These are phyloP conservation scores for Eciton burchellii DNA, from an alignment of 1,140 invertebrate genomes.

Conservation along the genomic window DNA sequence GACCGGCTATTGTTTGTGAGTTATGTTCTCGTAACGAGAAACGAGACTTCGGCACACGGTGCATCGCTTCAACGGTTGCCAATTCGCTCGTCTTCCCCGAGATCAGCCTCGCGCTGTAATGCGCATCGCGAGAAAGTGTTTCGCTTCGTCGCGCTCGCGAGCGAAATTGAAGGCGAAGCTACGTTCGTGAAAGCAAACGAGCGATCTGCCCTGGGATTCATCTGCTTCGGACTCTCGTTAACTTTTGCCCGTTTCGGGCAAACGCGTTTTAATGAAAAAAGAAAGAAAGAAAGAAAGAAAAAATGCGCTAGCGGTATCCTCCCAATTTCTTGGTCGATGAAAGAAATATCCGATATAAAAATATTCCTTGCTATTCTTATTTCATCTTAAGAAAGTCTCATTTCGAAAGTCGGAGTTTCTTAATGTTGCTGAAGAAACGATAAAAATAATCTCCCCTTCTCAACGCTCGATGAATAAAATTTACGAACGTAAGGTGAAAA, in stretches of 20 bases:
- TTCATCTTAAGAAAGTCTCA: no score
- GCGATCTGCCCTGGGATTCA: neutral
- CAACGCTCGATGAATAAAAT: no score
- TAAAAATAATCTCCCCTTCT: no score
- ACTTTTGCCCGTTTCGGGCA: neutral
- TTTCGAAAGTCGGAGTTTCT: no score
- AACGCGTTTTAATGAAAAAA: neutral
- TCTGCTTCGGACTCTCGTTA: neutral
- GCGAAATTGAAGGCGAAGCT: constrained; percentile 13
- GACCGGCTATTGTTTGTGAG: constrained; percentile 70
- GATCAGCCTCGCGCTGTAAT: constrained; percentile 16
- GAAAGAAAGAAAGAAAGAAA: neutral
- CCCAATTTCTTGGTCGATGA: neutral
- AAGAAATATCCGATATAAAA: neutral
- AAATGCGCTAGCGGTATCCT: neutral
- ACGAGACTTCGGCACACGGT: constrained; percentile 55
- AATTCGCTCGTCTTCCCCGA: constrained; percentile 62
- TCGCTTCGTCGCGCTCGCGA: constrained; percentile 24
- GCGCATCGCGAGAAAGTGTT: constrained; percentile 46
- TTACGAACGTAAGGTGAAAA: no score
- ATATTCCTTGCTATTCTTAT: no score
- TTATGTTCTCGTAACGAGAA: constrained; percentile 74
- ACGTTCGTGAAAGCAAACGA: neutral
- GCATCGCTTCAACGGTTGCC: constrained; percentile 64
- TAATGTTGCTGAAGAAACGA: no score